phyloP scores from a whole-genome alignment of 2,113 vertebrate species.

The Catharus bicknelli region DNA sequence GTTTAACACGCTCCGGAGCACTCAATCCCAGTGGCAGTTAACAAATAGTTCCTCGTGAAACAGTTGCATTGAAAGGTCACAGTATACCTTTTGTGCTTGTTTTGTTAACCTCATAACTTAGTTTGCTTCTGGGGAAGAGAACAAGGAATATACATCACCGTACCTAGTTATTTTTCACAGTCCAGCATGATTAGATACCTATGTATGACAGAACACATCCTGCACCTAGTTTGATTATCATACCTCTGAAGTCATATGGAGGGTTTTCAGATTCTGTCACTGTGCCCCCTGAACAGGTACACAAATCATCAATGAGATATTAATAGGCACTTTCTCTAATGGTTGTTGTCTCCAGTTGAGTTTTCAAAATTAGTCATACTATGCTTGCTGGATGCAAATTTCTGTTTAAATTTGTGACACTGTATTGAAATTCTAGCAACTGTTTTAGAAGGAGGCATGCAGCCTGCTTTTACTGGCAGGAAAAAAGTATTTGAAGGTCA shows the following conservation, averaged over 20 bases:
- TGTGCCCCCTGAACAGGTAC: background rate
- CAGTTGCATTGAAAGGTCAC: slow-evolving; percentile 36
- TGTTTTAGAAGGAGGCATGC: background rate
- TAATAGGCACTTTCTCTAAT: background rate
- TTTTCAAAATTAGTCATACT: background rate
- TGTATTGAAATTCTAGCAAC: background rate
- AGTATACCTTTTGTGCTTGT: background rate
- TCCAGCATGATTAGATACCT: background rate
- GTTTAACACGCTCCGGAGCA: slow-evolving; percentile 21
- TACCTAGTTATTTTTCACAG: background rate
- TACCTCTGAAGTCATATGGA: background rate
- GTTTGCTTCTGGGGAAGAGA: slow-evolving; percentile 26
- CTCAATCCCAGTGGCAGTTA: slow-evolving; percentile 49
- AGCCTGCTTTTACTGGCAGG: background rate
- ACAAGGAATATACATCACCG: background rate
- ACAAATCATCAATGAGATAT: background rate
- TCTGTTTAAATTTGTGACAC: background rate
- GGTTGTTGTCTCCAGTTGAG: background rate
- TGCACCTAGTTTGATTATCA: background rate
- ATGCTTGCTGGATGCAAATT: background rate
- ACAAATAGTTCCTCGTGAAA: slow-evolving; percentile 49
- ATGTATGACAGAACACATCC: rapidly evolving
- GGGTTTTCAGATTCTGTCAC: background rate
- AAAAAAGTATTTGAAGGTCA: background rate
- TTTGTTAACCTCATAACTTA: background rate